Evolutionary conservation across 1,140 invertebrate species (phyloP).

Genomic region (Rhyacophila brunnea): DNA sequence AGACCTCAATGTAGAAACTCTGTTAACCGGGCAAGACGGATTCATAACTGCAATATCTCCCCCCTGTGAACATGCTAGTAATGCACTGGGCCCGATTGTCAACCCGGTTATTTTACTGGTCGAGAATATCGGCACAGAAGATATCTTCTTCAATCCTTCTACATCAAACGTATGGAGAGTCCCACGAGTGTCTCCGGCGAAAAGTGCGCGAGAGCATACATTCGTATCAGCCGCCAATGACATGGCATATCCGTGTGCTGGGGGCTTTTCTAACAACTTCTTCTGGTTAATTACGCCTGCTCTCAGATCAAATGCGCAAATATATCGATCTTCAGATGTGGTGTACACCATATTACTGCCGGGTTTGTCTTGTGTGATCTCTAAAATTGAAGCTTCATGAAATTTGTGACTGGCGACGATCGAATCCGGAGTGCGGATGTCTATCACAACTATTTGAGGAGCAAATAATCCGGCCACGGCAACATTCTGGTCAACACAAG

Average conservation of each 20-base stretch:
- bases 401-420: conserved; percentile 13
- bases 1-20: conserved; percentile 12
- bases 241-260: conserved; percentile 12
- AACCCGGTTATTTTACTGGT: conserved; percentile 25
- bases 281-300: conserved; percentile 4
- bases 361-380: conserved; percentile 8
- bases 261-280: background rate
- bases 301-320: conserved; percentile 27
- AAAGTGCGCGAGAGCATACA: conserved; percentile 15
- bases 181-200: conserved; percentile 24
- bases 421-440: conserved; percentile 6
- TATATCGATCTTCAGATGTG: conserved; percentile 21
- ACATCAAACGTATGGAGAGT: conserved; percentile 16
- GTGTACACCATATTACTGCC: conserved; percentile 27
- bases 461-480: conserved; percentile 27
- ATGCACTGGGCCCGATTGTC: conserved; percentile 13
- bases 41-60: conserved; percentile 26
- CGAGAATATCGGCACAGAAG: background rate
- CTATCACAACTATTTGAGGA: conserved; percentile 22
- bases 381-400: conserved; percentile 26
- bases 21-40: conserved; percentile 28
- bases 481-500: conserved; percentile 29
- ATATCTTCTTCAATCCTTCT: conserved; percentile 15
- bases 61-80: conserved; percentile 18
- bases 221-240: conserved; percentile 21